Evolutionary conservation across 2,113 vertebrate genomes (phyloP).

Genomic region (Xiphorhynchus elegans): DNA sequence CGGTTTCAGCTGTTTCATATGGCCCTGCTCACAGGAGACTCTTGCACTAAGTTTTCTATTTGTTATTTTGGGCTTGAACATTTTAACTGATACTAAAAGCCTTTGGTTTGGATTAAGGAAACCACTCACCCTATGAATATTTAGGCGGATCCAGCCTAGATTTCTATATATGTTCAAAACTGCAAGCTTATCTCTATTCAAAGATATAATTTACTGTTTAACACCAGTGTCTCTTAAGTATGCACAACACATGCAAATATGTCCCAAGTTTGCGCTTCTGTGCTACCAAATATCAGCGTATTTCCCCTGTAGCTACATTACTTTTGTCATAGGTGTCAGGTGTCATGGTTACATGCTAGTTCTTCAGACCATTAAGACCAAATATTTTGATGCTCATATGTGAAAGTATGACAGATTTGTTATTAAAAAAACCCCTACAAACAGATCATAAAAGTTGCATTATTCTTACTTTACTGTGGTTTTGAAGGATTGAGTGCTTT

Average conservation of each 20-base stretch:
- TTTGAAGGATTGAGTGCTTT: neutral
- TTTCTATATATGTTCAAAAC: neutral
- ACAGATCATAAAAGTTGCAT: neutral
- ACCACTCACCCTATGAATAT: neutral
- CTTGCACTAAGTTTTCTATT: neutral
- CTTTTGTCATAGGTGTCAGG: neutral
- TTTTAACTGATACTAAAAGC: neutral
- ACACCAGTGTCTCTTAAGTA: neutral
- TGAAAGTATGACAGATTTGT: neutral
- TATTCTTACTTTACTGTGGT: neutral
- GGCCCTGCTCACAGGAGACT: neutral
- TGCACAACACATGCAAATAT: neutral
- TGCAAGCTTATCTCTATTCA: neutral
- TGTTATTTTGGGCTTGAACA: neutral
- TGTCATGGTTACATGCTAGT: neutral
- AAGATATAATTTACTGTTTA: neutral
- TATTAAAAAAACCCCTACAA: neutral
- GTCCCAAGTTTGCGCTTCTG: neutral
- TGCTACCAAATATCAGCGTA: neutral
- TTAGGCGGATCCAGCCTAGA: neutral
- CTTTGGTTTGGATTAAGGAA: neutral
- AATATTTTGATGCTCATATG: neutral
- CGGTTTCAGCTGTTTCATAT: neutral
- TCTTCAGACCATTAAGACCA: neutral
- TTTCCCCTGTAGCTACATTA: neutral